Evolutionary conservation across 2,797 vertebrate genomes (phyloP), one percentile per base, ranked within the genome.

Genomic region (Helicolenus hilgendorfi): DNA sequence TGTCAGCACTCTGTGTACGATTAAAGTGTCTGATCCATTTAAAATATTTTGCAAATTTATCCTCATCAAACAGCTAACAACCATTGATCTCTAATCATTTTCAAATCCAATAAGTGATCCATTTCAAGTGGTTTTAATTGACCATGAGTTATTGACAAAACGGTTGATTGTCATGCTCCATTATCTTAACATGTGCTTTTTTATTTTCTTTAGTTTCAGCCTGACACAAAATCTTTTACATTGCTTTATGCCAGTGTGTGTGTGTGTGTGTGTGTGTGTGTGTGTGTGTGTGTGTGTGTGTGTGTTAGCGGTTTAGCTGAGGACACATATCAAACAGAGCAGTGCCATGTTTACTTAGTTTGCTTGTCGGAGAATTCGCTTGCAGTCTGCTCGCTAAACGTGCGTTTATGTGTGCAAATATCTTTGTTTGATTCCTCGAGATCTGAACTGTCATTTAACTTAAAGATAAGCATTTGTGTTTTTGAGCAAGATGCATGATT

Each of bases 31-130:
- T 65, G 56, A 89, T 79, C 53, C 0, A 8, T 88, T 81, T 69
- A 58, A 83, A 63, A 56, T 26, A 59, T 79, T 84, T 73, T 35
- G 22, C 49, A 83, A 78, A 92, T 49, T 49, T 67, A 92, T 88
- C 79, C 11, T 68, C 62, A 74, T 68, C 35, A 56, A 68, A 68
- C 62, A 69, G 72, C 81, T 7, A 84, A 59, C 36, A 77, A 11
- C 20, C 31, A 89, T 74, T 79, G 88, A 90, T 89, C 77, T 67
- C 33, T 11, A 67, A 91, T 90, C 35, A 71, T 86, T 53, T 78
- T 82, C 63, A 77, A 65, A 87, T 86, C 45, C 72, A 79, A 77
- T 87, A 36, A 29, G 56, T 29, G 33, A 91, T 79, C 36, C 4
- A 77, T 78, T 80, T 68, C 11, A 77, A 73, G 67, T 55, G 59